A percentile compares a stretch with the other conserved stretches of the same genome.
phyloP scores from a whole-genome alignment of 1,140 invertebrate species.

The Aricia agestis region DNA sequence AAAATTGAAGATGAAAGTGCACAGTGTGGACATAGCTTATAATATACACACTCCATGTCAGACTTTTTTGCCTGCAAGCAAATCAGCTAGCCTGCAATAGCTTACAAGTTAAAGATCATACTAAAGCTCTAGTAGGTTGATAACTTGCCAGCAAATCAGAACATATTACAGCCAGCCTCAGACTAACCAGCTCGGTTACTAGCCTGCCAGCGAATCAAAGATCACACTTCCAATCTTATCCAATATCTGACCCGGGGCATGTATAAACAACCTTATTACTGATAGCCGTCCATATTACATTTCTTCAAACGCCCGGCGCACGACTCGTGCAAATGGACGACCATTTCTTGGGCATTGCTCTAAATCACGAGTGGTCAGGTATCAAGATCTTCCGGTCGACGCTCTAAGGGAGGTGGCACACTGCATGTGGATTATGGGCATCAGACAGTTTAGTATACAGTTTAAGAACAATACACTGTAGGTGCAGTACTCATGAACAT shows the following conservation, averaged over 20 bases:
- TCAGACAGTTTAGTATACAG: no score
- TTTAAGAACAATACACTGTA: no score
- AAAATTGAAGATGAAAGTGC: no score
- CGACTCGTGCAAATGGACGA: conserved; percentile 58
- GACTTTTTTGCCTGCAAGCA: no score
- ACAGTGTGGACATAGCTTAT: no score
- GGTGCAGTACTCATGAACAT: no score
- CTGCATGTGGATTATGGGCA: neutral
- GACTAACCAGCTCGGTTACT: neutral
- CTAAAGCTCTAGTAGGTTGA: no score
- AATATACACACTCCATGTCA: no score
- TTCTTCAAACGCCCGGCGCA: conserved; percentile 48
- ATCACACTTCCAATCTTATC: conserved; percentile 6
- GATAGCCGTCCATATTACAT: conserved; percentile 40
- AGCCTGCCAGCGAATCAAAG: conserved; percentile 1
- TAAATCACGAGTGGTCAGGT: conserved; percentile 59
- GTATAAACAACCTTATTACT: conserved; percentile 33
- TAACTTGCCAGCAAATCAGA: no score
- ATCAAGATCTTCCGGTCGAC: conserved; percentile 59
- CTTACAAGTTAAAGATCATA: no score
- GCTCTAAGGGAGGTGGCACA: conserved; percentile 35
- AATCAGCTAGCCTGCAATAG: no score
- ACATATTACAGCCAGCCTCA: neutral
- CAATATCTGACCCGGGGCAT: conserved; percentile 19
- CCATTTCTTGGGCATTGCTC: conserved; percentile 60